Evolutionary conservation across 2,797 vertebrate species (phyloP).

Genomic region (Argya squamiceps): DNA sequence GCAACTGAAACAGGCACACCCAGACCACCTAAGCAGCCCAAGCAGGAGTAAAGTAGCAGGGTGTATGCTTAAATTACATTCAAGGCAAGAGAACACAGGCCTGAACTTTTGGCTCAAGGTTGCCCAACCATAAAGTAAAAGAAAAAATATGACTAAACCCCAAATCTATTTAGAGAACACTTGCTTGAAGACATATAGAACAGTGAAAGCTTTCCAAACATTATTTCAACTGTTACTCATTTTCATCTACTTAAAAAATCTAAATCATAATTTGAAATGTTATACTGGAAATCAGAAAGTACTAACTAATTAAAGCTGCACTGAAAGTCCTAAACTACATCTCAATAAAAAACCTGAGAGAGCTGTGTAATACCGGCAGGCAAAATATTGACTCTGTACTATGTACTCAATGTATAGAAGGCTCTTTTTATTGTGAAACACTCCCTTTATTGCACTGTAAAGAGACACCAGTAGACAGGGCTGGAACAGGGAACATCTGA

Average conservation of each 20-base stretch:
- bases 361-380: not conserved
- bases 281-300: conserved; percentile 20
- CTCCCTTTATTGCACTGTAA: not conserved
- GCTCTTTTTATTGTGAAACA: not conserved
- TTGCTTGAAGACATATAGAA: not conserved
- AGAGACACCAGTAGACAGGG: not conserved
- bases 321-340: conserved; percentile 5
- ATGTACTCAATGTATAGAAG: not conserved
- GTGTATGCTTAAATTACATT: conserved; percentile 4
- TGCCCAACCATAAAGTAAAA: not conserved
- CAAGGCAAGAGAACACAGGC: conserved; percentile 13
- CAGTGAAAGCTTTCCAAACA: conserved; percentile 21
- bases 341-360: not conserved
- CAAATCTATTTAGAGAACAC: not conserved
- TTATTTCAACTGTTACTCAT: conserved; percentile 30
- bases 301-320: conserved; percentile 17
- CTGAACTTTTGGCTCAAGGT: not conserved
- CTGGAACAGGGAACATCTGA: not conserved
- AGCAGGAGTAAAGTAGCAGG: not conserved
- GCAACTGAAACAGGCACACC: conserved; percentile 4
- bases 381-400: conserved; percentile 24
- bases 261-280: conserved; percentile 29
- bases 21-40: conserved; percentile 41
- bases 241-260: conserved; percentile 27
- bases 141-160: not conserved